Base-by-base conservation (phyloP, 2,113 vertebrate genomes). In the Mastomys natalensis region DNA sequence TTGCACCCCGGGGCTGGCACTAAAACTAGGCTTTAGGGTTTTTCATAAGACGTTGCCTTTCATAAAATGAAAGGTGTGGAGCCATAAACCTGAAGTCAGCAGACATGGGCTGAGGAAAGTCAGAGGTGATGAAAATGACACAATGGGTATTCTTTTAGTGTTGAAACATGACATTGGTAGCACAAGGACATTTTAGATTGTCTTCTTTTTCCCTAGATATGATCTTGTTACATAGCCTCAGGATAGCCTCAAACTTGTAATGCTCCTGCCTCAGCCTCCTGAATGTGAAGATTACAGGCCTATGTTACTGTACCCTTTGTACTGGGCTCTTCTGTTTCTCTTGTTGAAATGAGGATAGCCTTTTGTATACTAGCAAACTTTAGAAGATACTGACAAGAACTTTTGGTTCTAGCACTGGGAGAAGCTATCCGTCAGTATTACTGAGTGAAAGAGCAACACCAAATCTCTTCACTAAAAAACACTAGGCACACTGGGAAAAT, bases 401-500 rank as follows among this genome's bases (percentile, higher is more conserved):
- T 72, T 76, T 26, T 4, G 29, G 31, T 24, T 77, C 40, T 55
- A 81, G 21, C 60, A 34, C 22, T 34, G 89, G 51, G 34, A 70
- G 5, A 89, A 51, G 13, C 82, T 51, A 31, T 43, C 12, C 81
- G 55, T 81, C 68, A 92, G 58, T 51, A 64, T 2, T 40, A 31
- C 29, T 76, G 45, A 88, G 72, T 89, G 7, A 94, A 92, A 95
- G 21, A 92, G 80, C 1, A 89, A 45, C 22, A 60, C n/a, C 58
- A 66, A 60, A 70, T 45, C 45, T 37, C 34, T 48, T 97, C 5
- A 37, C 11, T 7, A 85, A 94, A 31, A 26, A 92, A 12, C 70
- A 93, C n/a, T 6, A 21, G 21, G 11, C 1, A 89, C 94, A 92
- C 77, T 45, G 73, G 15, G 22, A 68, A 96, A 92, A 93, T 77